phyloP scores from a whole-genome alignment of 37 sponge, comb jelly and placozoan species.

The Halichondria panicea region DNA sequence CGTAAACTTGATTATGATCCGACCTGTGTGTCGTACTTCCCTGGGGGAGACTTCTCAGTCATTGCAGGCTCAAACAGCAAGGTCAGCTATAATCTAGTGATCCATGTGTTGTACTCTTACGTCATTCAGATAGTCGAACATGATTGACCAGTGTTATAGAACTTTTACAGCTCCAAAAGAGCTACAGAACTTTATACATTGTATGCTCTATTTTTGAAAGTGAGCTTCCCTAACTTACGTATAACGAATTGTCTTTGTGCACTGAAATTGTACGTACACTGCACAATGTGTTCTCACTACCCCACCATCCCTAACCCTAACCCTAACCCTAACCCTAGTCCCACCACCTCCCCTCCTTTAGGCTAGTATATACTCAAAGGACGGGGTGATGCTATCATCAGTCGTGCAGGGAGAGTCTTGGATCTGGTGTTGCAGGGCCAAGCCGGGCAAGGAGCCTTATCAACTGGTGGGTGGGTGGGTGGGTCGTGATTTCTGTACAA shows the following conservation, averaged over 20 bases:
- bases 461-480: conserved; percentile 17
- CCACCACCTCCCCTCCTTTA: conserved; percentile 1
- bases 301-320: no score
- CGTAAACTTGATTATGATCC: conserved; percentile 84
- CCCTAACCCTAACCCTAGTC: no score
- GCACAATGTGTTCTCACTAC: no score
- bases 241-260: background rate
- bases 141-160: background rate
- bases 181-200: no score
- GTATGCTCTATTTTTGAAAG: no score
- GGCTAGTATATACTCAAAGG: conserved; percentile 56
- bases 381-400: conserved; percentile 48
- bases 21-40: conserved; percentile 74
- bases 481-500: background rate
- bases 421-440: conserved; percentile 71
- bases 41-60: conserved; percentile 80
- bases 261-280: background rate
- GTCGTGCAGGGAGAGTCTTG: conserved; percentile 54
- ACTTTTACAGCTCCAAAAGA: no score
- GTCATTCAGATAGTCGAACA: background rate
- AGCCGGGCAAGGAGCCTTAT: conserved; percentile 48
- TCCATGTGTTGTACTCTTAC: background rate
- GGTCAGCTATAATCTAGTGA: conserved; percentile 18
- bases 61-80: conserved; percentile 93
- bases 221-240: background rate